A percentile compares a stretch with the other conserved stretches of the same genome.
Conservation (phyloP, 2,797 vertebrate species). For the Phataginus tetradactyla region DNA sequence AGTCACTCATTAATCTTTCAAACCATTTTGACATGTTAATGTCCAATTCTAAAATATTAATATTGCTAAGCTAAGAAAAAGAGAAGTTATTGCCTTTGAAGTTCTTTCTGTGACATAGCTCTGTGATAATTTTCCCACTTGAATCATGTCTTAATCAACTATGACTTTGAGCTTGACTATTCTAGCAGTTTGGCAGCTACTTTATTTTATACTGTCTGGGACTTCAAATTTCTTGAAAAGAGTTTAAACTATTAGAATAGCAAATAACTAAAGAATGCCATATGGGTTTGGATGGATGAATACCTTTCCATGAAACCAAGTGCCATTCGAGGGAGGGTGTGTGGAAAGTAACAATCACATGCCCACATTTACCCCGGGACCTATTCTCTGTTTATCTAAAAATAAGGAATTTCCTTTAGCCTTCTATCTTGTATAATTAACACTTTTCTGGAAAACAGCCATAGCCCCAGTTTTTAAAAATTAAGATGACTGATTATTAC, state of each 20-base stretch:
- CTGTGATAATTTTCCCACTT: slow-evolving; percentile 30
- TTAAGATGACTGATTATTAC: not conserved
- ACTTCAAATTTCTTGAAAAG: not conserved
- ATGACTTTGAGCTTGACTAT: slow-evolving; percentile 15
- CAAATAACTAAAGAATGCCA: not conserved
- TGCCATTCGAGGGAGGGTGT: not conserved
- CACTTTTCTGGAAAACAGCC: not conserved
- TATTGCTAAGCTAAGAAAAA: not conserved
- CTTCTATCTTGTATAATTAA: not conserved
- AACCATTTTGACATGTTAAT: slow-evolving; percentile 38
- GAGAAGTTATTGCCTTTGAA: slow-evolving; percentile 18
- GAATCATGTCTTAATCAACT: not conserved
- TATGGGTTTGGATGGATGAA: not conserved
- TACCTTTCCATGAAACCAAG: not conserved
- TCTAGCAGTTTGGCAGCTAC: not conserved
- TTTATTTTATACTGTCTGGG: not conserved
- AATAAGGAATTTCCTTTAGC: not conserved
- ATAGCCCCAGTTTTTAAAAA: not conserved
- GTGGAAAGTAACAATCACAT: not conserved
- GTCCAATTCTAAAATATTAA: slow-evolving; percentile 57
- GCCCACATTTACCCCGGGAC: not conserved
- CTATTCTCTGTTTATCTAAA: not conserved
- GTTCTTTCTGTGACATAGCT: not conserved
- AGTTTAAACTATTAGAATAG: not conserved
- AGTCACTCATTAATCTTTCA: slow-evolving; percentile 72